Evolutionary conservation across 2,888 invertebrate genomes (phyloP).

Genomic region (Rosalia funebris): DNA sequence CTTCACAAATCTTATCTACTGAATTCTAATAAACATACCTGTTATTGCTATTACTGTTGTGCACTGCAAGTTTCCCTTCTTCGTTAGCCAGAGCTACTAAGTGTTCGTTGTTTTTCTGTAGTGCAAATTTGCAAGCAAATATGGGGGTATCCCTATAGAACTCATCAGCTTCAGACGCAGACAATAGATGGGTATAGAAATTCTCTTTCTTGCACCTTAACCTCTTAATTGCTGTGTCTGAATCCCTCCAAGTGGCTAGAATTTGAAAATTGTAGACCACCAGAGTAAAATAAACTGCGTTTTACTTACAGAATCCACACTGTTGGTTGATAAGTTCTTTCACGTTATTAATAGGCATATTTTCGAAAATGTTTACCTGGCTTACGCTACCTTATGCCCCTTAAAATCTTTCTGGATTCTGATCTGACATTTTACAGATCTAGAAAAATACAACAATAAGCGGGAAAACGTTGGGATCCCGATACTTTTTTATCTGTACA

Average conservation of each 20-base stretch:
- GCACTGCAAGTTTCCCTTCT: conserved; percentile 78
- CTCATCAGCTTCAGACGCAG: conserved; percentile 62
- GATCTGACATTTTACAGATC: background rate
- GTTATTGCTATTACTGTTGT: conserved; percentile 60
- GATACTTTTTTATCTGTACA: background rate
- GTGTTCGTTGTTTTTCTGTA: conserved; percentile 67
- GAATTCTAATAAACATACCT: conserved; percentile 20
- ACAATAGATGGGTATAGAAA: conserved; percentile 72
- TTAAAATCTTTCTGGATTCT: background rate
- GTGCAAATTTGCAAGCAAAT: conserved; percentile 83
- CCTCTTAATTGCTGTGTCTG: conserved; percentile 73
- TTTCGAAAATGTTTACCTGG: background rate
- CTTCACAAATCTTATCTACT: background rate
- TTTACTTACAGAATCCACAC: conserved; percentile 43
- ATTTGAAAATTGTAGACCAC: conserved; percentile 38
- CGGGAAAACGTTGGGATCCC: background rate
- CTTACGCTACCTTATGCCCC: background rate
- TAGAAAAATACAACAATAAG: background rate
- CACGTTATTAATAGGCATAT: conserved; percentile 37
- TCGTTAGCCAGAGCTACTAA: conserved; percentile 86
- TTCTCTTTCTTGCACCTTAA: conserved; percentile 72
- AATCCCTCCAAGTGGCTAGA: conserved; percentile 70
- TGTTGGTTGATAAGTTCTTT: conserved; percentile 41
- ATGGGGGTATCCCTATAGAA: conserved; percentile 72
- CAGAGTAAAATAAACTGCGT: background rate